phyloP scores from a whole-genome alignment of 2,888 invertebrate species.

The Andrena bicolor region DNA sequence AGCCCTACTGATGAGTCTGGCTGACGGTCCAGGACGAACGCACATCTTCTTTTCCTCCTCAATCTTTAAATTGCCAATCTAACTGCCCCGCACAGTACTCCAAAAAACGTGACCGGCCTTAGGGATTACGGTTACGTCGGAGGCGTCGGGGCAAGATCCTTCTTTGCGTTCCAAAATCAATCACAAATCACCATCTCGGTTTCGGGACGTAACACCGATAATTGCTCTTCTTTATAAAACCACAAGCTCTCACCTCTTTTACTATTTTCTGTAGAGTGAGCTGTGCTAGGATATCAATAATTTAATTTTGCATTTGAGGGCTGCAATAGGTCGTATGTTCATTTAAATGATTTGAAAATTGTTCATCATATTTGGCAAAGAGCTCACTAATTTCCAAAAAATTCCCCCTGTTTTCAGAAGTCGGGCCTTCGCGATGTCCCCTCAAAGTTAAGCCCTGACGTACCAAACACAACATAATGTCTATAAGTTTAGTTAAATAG shows the following conservation, averaged over 20 bases:
- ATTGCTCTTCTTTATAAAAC: no score
- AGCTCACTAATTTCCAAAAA: constrained; percentile 7
- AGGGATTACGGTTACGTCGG: no score
- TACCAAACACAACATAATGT: neutral
- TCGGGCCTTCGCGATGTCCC: neutral
- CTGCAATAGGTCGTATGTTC: neutral
- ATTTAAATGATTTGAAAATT: neutral
- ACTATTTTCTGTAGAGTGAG: constrained; percentile 4
- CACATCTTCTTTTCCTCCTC: no score
- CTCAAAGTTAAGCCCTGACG: constrained; percentile 4
- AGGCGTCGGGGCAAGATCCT: no score
- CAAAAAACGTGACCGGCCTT: no score
- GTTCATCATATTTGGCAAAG: neutral
- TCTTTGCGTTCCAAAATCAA: no score
- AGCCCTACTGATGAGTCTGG: no score
- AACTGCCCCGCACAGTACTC: no score
- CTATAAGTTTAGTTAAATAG: neutral
- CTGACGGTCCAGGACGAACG: no score
- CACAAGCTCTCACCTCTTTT: constrained; percentile 5
- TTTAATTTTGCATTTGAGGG: constrained; percentile 1
- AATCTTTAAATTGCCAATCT: no score
- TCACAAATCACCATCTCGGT: no score
- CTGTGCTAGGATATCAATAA: neutral
- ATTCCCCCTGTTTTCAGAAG: neutral
- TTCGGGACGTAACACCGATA: no score